A percentile compares a stretch with the other conserved stretches of the same genome.
Evolutionary conservation across 2,888 invertebrate species (phyloP).

Genomic region (Thysanoteuthis rhombus): DNA sequence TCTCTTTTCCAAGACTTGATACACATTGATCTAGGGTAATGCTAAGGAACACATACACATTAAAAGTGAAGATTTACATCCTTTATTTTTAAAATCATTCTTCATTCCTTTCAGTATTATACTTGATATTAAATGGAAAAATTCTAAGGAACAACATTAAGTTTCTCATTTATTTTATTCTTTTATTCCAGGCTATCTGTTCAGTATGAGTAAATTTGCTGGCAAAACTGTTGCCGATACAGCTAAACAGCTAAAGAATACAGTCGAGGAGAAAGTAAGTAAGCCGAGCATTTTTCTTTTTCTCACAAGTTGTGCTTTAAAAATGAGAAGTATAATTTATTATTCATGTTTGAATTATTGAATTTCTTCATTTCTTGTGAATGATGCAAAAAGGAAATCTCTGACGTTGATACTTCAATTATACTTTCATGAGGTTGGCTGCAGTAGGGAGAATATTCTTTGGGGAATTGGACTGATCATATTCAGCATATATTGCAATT

Average conservation of each 20-base stretch:
- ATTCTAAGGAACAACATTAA: not conserved
- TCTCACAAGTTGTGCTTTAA: not conserved
- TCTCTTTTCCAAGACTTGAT: not conserved
- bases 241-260: slow-evolving; percentile 91
- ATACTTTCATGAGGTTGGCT: no score
- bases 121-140: not conserved
- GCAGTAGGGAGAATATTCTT: no score
- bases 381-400: not conserved
- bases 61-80: no score
- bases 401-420: not conserved
- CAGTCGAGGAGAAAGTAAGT: slow-evolving; percentile 85
- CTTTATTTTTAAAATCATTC: not conserved
- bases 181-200: slow-evolving; percentile 79
- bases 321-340: not conserved
- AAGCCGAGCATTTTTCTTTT: not conserved
- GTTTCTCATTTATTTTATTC: slow-evolving; percentile 28
- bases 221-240: slow-evolving; percentile 91
- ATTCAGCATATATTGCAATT: no score
- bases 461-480: no score
- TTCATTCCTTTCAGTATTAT: not conserved
- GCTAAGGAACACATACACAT: no score
- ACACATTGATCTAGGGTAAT: no score
- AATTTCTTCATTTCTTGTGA: not conserved
- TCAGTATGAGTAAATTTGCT: slow-evolving; percentile 95
- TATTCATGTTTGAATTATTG: not conserved